Evolutionary conservation across 2,797 vertebrate genomes (phyloP).

Genomic region (Chloroceryle inda): DNA sequence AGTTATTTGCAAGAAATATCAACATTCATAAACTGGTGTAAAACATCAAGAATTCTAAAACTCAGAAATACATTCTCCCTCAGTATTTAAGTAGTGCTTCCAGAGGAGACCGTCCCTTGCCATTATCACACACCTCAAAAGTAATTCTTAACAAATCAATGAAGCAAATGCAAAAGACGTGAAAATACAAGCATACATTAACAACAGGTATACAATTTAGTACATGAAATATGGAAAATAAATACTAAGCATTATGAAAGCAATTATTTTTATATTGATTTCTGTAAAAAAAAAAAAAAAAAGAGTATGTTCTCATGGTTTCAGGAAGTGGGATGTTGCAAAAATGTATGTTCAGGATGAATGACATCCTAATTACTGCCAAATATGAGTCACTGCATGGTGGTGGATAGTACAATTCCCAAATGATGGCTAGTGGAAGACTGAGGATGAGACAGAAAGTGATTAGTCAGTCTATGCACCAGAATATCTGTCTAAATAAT

Average conservation of each 20-base stretch:
- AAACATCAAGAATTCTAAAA: not conserved
- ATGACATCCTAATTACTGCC: constrained; percentile 46
- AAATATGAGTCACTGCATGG: constrained; percentile 25
- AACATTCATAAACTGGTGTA: not conserved
- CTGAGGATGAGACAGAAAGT: constrained; percentile 4
- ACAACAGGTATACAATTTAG: not conserved
- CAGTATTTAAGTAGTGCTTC: not conserved
- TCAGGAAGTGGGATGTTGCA: not conserved
- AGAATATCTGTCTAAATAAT: constrained; percentile 66
- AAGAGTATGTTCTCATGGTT: not conserved
- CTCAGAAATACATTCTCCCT: not conserved
- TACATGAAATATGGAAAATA: not conserved
- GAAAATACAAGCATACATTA: not conserved
- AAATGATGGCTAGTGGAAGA: constrained; percentile 9
- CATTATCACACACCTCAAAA: not conserved
- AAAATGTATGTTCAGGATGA: constrained; percentile 3
- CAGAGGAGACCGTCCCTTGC: not conserved
- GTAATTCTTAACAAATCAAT: not conserved
- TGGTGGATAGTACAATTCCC: not conserved
- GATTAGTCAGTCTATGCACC: constrained; percentile 50
- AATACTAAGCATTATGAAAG: not conserved
- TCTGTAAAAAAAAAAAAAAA: no score
- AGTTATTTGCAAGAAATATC: not conserved
- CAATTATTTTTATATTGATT: no score
- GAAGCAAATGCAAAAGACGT: not conserved